Base-by-base conservation (phyloP, 2,113 vertebrate species). In the Percina caprodes region DNA sequence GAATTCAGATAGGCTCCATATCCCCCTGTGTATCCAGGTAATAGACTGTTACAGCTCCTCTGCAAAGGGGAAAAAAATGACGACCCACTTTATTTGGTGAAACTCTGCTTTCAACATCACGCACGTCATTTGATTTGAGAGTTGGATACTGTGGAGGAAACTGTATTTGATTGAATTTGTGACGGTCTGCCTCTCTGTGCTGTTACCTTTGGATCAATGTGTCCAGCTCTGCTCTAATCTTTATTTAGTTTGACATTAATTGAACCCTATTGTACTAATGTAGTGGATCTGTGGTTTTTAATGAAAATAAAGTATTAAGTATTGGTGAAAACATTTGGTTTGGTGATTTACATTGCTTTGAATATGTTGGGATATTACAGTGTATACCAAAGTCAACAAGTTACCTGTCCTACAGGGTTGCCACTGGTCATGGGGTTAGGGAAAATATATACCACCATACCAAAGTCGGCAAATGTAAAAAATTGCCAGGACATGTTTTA, bases 251-350 rank as follows among this genome's bases (percentile, higher is more conserved):
- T 86, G 75, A 82, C 66, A 74, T 82, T 15, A 75, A 80, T 65
- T 85, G 1, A 39, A 54, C 52, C 26, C 16, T 55, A 45, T 33
- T 90, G 77, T 92, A 77, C 5, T 85, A 72, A 86, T 70, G 58
- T 66, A 77, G 60, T 67, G 52, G 45, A 81, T 42, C 30, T 90
- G 59, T 89, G 88, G 61, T 91, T 93, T 93, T 86, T 87, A 86
- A 81, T 15, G 35, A 88, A 92, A 94, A 92, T 91, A 92, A 93
- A 93, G 19, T 18, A 11, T 80, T 79, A 23, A 1, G 61, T 71
- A 55, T 77, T 82, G 63, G 26, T 86, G 61, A 80, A 90, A 82
- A 82, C 65, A 61, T 70, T 70, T 42, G 3, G 26, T 33, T 67
- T 58, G 54, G 58, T 51, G 48, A 30, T 63, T 74, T 81, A 19